Percentiles rank a stretch among this genome's conserved stretches.
These are phyloP conservation scores for Pseudorhiza aurosa DNA, from an alignment of 30 jellyfish, hydroid and myxozoan genomes.

Conservation along the genomic window DNA sequence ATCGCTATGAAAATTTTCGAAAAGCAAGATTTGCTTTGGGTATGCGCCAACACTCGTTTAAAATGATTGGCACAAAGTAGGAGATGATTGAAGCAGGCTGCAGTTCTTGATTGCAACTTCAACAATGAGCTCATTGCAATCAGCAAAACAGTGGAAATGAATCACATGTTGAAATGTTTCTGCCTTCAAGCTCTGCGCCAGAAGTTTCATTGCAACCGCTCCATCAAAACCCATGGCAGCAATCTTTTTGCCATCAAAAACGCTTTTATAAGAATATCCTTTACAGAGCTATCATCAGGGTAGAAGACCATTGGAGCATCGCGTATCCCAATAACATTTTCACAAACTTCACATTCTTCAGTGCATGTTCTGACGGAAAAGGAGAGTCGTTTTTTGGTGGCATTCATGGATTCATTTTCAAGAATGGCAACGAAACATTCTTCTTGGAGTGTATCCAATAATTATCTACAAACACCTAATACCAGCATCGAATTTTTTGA, in stretches of 20 bases:
- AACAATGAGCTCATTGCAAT: constrained; percentile 17
- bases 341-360: constrained; percentile 28
- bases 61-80: constrained; percentile 32
- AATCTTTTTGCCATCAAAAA: constrained; percentile 23
- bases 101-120: constrained; percentile 28
- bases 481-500: no score
- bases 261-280: not conserved
- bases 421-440: constrained; percentile 21
- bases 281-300: constrained; percentile 52
- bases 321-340: constrained; percentile 44
- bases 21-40: constrained; percentile 36
- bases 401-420: constrained; percentile 13
- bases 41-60: constrained; percentile 12
- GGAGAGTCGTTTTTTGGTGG: constrained; percentile 43
- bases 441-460: not conserved
- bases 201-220: constrained; percentile 33
- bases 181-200: constrained; percentile 16
- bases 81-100: constrained; percentile 4
- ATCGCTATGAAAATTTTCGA: constrained; percentile 29
- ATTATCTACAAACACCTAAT: not conserved
- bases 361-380: constrained; percentile 48
- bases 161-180: constrained; percentile 29
- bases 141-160: constrained; percentile 32
- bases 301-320: constrained; percentile 24
- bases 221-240: constrained; percentile 61